Base-by-base conservation (phyloP, 2,113 vertebrate genomes). In the Nyctibius bracteatus region DNA sequence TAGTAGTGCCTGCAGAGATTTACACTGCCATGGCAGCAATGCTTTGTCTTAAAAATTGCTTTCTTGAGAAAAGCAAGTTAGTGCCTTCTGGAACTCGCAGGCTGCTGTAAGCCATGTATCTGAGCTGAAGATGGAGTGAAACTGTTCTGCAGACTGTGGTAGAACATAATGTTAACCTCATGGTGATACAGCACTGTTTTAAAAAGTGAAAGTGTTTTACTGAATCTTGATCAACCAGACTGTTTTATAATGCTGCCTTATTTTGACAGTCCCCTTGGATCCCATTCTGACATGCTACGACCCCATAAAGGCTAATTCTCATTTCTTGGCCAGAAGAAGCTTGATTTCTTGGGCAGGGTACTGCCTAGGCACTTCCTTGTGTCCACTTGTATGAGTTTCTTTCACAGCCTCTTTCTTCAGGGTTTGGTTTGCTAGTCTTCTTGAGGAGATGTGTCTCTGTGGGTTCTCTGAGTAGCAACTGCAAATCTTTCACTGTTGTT, bases 151-250 rank as follows among this genome's bases (percentile, higher is more conserved):
- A 19, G 62, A 2, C 41, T 28, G 59, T 5, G 46, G 5, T n/a
- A 11, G 70, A 14, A 15, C 23, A 1, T 12, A 3, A 5, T 2
- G 7, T 20, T 39, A 25, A 11, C 24, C n/a, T 71, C 12, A 0
- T 3, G 35, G 54, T 63, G 55, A 4, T 31, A 8, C 6, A 39
- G 78, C 28, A 3, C 33, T 24, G 51, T 3, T n/a, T 27, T 19
- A 6, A 25, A 12, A 55, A 71, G 30, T 1, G 6, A 19, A 14
- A 2, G 16, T 57, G 43, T 41, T 39, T 12, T 25, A 22, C 2
- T 81, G 39, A 23, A 6, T 24, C 28, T 10, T 30, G 14, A 58
- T 25, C 46, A 25, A 14, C 35, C 24, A 28, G 30, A 15, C 14
- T 28, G 2, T 55, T 47, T 62, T 23, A 7, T 23, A 37, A 10